A percentile compares a stretch with the other conserved stretches of the same genome.
These are phyloP conservation scores for Meteorus cinctellus DNA, from an alignment of 2,888 invertebrate species.

Conservation along the genomic window DNA sequence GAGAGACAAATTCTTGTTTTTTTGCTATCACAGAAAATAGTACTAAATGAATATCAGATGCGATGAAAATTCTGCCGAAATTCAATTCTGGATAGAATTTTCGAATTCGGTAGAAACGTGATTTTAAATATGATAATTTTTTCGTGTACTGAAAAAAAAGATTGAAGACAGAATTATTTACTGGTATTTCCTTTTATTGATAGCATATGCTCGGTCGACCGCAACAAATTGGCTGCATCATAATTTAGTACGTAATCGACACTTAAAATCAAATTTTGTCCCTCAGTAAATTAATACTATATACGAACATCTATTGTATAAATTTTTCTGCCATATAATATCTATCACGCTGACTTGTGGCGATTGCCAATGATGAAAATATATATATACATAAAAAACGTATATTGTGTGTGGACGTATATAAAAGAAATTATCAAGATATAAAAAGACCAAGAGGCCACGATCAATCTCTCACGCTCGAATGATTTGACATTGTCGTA, in stretches of 20 bases:
- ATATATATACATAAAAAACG: not conserved
- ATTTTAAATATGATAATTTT: too few species aligned
- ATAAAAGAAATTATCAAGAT: not conserved
- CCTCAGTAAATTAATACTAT: constrained; percentile 6
- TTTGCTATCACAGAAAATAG: too few species aligned
- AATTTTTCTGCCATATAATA: constrained; percentile 4
- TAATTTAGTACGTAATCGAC: constrained; percentile 15
- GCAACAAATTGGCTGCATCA: constrained; percentile 38
- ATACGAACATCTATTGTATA: not conserved
- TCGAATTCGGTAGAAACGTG: too few species aligned
- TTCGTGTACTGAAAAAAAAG: not conserved
- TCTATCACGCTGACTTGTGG: not conserved
- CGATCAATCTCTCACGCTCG: constrained; percentile 20
- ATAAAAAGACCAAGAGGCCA: not conserved
- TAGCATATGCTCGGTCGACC: constrained; percentile 43
- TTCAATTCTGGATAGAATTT: too few species aligned
- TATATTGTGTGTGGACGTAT: not conserved
- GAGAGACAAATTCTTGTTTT: too few species aligned
- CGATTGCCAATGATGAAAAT: not conserved
- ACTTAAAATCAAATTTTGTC: constrained; percentile 6
- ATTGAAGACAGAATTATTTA: not conserved
- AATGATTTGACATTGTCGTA: constrained; percentile 11
- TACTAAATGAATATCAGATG: too few species aligned
- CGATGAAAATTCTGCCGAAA: too few species aligned
- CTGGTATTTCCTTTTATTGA: constrained; percentile 22